Conservation (phyloP, 92 coral and sea anemone species). For the Galaxea fascicularis region DNA sequence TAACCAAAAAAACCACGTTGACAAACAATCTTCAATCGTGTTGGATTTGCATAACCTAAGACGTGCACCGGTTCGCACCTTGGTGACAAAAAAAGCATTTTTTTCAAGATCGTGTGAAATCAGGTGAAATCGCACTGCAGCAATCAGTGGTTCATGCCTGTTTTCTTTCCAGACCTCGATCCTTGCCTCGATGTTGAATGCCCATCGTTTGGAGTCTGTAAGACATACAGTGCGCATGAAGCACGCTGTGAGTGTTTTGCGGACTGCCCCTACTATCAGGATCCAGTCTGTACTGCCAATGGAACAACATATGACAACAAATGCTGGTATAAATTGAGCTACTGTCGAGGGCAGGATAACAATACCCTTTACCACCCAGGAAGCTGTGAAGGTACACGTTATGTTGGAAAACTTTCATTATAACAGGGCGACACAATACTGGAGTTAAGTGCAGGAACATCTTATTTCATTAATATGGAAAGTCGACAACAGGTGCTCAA, state of each 20-base stretch:
- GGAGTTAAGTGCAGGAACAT: too few species aligned
- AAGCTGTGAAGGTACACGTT: constrained; percentile 3
- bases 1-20: background rate
- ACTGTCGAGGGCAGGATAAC: constrained; percentile 10
- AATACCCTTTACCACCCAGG: constrained; percentile 17
- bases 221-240: background rate
- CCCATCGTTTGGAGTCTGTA: constrained; percentile 11
- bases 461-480: too few species aligned
- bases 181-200: background rate
- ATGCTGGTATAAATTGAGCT: constrained; percentile 1
- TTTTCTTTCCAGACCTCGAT: background rate
- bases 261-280: constrained; percentile 10
- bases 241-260: constrained; percentile 7
- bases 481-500: too few species aligned
- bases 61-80: background rate
- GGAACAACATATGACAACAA: constrained; percentile 20
- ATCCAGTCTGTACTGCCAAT: constrained; percentile 16
- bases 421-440: too few species aligned
- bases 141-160: background rate
- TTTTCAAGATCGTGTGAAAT: too few species aligned
- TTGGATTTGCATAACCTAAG: background rate
- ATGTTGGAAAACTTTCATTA: background rate
- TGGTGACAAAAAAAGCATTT: background rate
- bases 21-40: background rate
- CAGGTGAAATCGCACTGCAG: too few species aligned